These are phyloP conservation scores for Tachysurus vachellii DNA, from an alignment of 2,113 vertebrate species.

Conservation along the genomic window DNA sequence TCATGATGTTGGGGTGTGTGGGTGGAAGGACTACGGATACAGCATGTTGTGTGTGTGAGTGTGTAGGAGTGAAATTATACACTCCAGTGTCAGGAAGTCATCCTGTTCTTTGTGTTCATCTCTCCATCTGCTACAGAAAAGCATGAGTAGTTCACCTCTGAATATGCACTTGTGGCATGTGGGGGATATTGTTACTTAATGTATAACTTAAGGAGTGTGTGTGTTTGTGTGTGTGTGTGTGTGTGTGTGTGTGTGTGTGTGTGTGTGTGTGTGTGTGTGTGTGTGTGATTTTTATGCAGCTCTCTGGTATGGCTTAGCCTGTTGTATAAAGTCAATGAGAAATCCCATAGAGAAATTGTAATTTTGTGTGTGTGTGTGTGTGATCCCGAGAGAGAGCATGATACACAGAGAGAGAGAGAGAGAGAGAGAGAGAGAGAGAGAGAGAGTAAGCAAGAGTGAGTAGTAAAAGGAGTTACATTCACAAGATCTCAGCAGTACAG, in stretches of 20 bases:
- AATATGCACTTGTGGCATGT: constrained; percentile 51
- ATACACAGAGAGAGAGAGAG: constrained; percentile 56
- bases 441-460: constrained; percentile 18
- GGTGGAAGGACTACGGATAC: constrained; percentile 34
- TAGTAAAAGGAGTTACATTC: constrained; percentile 3
- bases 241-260: constrained; percentile 1
- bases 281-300: constrained; percentile 48
- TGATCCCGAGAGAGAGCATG: neutral
- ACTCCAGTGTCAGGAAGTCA: constrained; percentile 42
- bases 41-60: constrained; percentile 38
- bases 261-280: neutral
- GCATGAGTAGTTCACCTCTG: constrained; percentile 53
- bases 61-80: constrained; percentile 29
- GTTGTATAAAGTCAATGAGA: constrained; percentile 69
- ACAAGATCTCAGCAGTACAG: constrained; percentile 56
- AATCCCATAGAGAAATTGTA: constrained; percentile 57
- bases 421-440: constrained; percentile 20
- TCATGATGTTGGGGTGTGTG: constrained; percentile 40
- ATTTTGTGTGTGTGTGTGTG: constrained; percentile 9
- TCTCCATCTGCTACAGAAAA: constrained; percentile 34
- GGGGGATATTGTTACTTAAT: constrained; percentile 42
- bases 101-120: constrained; percentile 38
- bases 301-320: constrained; percentile 60
- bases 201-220: constrained; percentile 1
- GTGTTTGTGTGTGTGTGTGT: constrained; percentile 18